phyloP scores from a whole-genome alignment of 2,797 vertebrate species.

The Gouania willdenowi region DNA sequence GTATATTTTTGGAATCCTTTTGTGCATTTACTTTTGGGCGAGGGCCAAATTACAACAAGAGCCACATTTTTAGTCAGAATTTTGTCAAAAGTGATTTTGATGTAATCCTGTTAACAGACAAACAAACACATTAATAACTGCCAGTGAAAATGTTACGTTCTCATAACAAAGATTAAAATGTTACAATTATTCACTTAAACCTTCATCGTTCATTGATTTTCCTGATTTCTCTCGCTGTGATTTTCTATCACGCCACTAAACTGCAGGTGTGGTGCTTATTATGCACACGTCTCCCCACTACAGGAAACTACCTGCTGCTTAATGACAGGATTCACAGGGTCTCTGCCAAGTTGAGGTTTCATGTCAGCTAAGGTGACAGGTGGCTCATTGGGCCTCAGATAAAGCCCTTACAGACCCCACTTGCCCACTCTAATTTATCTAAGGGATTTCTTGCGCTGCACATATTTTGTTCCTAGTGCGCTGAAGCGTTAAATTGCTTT shows the following conservation, averaged over 20 bases:
- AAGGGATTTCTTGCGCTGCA: conserved; percentile 74
- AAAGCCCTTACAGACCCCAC: conserved; percentile 61
- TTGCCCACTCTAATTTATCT: conserved; percentile 81
- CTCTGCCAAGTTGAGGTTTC: conserved; percentile 55
- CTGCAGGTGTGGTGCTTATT: conserved; percentile 9
- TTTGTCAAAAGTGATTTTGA: too few species aligned
- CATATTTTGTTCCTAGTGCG: conserved; percentile 75
- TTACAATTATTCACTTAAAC: too few species aligned
- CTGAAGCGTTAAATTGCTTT: conserved; percentile 87
- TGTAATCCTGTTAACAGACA: too few species aligned
- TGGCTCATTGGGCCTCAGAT: conserved; percentile 65
- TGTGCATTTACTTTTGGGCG: too few species aligned
- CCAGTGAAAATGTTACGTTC: too few species aligned
- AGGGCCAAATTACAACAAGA: too few species aligned
- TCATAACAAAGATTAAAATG: too few species aligned
- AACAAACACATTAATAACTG: too few species aligned
- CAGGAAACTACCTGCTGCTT: conserved; percentile 51
- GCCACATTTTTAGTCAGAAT: too few species aligned
- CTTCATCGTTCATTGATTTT: too few species aligned
- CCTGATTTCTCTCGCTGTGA: conserved; percentile 1
- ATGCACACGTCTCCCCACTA: conserved; percentile 19
- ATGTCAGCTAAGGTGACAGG: conserved; percentile 68
- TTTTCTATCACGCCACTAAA: conserved; percentile 1
- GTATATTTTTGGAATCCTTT: too few species aligned
- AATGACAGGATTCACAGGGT: conserved; percentile 59